phyloP scores from a whole-genome alignment of 2,888 invertebrate genomes.

The Melipona bicolor region DNA sequence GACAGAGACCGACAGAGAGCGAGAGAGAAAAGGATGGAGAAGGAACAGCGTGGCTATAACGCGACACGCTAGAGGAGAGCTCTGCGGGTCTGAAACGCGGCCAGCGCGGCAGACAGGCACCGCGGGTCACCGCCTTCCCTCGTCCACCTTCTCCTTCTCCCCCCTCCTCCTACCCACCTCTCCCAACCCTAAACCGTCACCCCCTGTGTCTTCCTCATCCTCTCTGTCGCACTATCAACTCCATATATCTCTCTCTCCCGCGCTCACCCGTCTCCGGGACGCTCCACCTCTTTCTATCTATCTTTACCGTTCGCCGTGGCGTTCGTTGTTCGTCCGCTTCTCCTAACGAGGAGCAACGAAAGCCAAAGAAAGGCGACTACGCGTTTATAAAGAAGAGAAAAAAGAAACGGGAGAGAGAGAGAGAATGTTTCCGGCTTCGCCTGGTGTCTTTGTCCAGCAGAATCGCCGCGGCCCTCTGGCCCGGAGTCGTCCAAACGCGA shows the following conservation, averaged over 20 bases:
- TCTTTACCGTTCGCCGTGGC: constrained; percentile 37
- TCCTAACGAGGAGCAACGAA: not conserved
- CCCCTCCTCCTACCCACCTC: not conserved
- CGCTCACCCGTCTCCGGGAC: constrained; percentile 27
- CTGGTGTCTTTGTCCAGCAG: constrained; percentile 29
- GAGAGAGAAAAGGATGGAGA: not conserved
- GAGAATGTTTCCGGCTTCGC: constrained; percentile 46
- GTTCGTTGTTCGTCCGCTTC: constrained; percentile 17
- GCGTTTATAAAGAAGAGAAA: not conserved
- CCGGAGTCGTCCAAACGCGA: constrained; percentile 35
- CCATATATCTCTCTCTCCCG: constrained; percentile 42
- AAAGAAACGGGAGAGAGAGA: constrained; percentile 8
- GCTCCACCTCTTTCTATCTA: constrained; percentile 4
- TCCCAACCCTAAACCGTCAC: not conserved
- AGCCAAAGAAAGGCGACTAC: not conserved
- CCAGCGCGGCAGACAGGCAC: constrained; percentile 83
- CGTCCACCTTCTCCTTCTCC: constrained; percentile 39
- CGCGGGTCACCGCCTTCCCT: constrained; percentile 82
- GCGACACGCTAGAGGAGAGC: constrained; percentile 58
- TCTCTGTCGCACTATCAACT: constrained; percentile 25
- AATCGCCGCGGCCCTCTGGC: constrained; percentile 48
- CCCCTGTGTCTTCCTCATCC: constrained; percentile 40
- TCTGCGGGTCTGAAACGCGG: constrained; percentile 78
- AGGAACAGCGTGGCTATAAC: constrained; percentile 52
- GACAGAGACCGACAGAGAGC: not conserved